Conservation (phyloP, 2,797 vertebrate genomes). For the Macropodus opercularis region DNA sequence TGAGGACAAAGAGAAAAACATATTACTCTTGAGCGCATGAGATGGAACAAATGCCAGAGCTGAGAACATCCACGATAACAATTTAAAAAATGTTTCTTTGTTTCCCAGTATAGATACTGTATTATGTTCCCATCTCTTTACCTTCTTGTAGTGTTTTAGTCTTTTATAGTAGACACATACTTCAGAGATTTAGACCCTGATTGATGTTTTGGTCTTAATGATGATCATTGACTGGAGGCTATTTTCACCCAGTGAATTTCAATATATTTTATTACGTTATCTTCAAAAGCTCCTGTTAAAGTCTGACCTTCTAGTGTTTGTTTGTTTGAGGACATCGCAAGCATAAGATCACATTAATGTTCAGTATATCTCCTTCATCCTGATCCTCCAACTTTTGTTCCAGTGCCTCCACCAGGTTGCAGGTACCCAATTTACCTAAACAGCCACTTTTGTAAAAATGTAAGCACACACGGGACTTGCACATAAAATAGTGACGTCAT, state of each 20-base stretch:
- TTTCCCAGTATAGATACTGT: too few species aligned
- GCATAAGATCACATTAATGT: not conserved
- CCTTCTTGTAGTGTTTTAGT: conserved; percentile 6
- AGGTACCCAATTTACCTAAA: too few species aligned
- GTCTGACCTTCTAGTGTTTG: conserved; percentile 29
- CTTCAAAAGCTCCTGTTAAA: conserved; percentile 52
- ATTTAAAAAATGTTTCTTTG: too few species aligned
- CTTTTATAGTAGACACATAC: conserved; percentile 43
- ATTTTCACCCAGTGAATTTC: conserved; percentile 20
- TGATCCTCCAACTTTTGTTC: not conserved
- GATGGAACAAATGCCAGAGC: not conserved
- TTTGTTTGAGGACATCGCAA: conserved; percentile 8
- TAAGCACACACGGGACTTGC: too few species aligned
- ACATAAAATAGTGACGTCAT: too few species aligned
- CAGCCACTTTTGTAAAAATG: too few species aligned
- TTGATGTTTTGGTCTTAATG: conserved; percentile 47
- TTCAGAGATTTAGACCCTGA: conserved; percentile 40
- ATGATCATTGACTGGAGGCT: conserved; percentile 16
- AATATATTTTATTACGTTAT: conserved; percentile 31
- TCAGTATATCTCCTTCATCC: not conserved
- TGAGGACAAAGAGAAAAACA: too few species aligned
- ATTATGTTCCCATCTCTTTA: too few species aligned
- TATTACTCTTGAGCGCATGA: not conserved
- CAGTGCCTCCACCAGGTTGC: not conserved
- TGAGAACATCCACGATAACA: too few species aligned